phyloP scores from a whole-genome alignment of 2,113 vertebrate genomes.

The Orcinus orca region DNA sequence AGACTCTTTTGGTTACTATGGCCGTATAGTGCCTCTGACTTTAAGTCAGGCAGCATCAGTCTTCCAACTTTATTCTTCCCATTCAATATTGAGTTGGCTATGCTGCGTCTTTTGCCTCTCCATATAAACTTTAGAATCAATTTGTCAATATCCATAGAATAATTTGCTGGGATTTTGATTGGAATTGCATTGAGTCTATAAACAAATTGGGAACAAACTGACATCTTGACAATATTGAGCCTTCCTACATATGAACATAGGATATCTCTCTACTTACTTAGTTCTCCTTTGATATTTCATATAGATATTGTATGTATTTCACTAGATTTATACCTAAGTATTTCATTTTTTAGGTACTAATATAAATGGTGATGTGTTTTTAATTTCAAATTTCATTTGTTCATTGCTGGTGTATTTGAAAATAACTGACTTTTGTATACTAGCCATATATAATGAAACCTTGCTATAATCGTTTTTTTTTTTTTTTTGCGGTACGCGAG shows the following conservation, averaged over 20 bases:
- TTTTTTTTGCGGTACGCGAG: no score
- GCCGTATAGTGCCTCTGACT: neutral
- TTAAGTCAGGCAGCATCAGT: neutral
- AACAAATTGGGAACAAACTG: neutral
- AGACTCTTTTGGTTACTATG: neutral
- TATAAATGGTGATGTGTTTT: neutral
- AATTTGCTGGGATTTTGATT: neutral
- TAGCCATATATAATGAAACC: neutral
- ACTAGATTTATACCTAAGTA: neutral
- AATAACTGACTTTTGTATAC: neutral
- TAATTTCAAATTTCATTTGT: neutral
- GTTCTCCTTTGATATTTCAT: neutral
- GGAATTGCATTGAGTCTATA: neutral
- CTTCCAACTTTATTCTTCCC: neutral
- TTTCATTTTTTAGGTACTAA: neutral
- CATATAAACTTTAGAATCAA: neutral
- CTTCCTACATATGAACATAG: neutral
- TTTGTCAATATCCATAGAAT: neutral
- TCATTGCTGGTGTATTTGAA: neutral
- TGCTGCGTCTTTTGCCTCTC: neutral
- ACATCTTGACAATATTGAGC: neutral
- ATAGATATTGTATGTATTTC: neutral
- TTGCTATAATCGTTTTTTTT: neutral
- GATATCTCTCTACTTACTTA: neutral
- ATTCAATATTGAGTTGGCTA: neutral